phyloP scores from a whole-genome alignment of 2,888 invertebrate species.

The Sesamia inferens region DNA sequence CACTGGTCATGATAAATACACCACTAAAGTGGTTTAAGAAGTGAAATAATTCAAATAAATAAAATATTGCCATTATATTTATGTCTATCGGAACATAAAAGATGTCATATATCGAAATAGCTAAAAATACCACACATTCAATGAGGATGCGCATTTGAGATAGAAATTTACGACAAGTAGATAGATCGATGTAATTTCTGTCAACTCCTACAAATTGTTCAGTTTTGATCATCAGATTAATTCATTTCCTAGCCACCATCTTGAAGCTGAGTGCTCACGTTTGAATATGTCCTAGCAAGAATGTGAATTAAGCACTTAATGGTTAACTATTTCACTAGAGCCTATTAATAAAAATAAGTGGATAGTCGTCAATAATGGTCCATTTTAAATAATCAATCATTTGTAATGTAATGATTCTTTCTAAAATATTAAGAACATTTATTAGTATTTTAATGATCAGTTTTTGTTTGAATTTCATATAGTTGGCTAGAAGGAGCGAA shows the following conservation, averaged over 20 bases:
- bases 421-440: no score
- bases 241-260: background rate
- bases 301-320: background rate
- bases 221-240: background rate
- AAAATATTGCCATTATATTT: background rate
- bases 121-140: background rate
- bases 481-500: no score
- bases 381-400: background rate
- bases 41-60: background rate
- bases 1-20: no score
- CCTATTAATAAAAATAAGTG: background rate
- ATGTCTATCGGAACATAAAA: no score
- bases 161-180: no score
- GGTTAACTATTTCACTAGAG: background rate
- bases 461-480: no score
- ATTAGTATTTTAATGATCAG: no score
- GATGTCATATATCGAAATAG: background rate
- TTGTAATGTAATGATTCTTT: no score
- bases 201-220: slow-evolving; percentile 8
- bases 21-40: background rate
- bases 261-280: background rate
- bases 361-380: no score
- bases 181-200: background rate
- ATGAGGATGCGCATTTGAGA: background rate
- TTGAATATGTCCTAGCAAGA: background rate